A percentile compares a stretch with the other conserved stretches of the same genome.
Evolutionary conservation across 2,113 vertebrate species (phyloP).

Genomic region (Sinosuthora webbiana): DNA sequence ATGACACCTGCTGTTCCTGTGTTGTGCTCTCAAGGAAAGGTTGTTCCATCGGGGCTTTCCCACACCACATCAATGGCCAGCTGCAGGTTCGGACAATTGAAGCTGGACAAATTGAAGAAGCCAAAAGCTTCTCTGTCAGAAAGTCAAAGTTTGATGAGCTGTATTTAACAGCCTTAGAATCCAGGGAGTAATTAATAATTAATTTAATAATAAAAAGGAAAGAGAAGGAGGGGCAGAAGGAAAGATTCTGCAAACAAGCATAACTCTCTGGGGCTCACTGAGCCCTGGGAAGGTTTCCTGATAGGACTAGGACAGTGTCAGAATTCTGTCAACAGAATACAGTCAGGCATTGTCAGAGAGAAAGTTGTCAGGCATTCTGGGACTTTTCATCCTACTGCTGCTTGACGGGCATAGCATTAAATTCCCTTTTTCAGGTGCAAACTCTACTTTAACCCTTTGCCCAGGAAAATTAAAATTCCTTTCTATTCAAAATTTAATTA

Average conservation of each 20-base stretch:
- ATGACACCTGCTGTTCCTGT: not conserved
- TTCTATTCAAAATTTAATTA: constrained; percentile 52
- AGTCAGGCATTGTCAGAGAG: not conserved
- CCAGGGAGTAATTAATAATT: not conserved
- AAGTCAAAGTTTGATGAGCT: not conserved
- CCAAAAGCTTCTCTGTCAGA: not conserved
- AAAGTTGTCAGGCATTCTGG: not conserved
- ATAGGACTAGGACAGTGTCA: not conserved
- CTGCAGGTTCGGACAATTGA: not conserved
- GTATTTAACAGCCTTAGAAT: not conserved
- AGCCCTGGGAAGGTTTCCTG: not conserved
- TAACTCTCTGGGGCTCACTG: not conserved
- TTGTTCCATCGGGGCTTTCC: not conserved
- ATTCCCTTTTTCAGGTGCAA: constrained; percentile 40
- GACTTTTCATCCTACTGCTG: constrained; percentile 4
- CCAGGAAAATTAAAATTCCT: not conserved
- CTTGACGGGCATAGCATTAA: not conserved
- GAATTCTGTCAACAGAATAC: not conserved
- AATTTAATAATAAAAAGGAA: not conserved
- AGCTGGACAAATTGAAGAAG: not conserved
- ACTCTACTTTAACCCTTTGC: constrained; percentile 34
- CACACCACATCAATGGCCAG: not conserved
- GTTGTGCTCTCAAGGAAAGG: not conserved
- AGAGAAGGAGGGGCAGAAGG: not conserved
- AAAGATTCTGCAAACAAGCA: not conserved